These are phyloP conservation scores for Neodon shergylaensis DNA, from an alignment of 2,113 vertebrate genomes.

Conservation along the genomic window DNA sequence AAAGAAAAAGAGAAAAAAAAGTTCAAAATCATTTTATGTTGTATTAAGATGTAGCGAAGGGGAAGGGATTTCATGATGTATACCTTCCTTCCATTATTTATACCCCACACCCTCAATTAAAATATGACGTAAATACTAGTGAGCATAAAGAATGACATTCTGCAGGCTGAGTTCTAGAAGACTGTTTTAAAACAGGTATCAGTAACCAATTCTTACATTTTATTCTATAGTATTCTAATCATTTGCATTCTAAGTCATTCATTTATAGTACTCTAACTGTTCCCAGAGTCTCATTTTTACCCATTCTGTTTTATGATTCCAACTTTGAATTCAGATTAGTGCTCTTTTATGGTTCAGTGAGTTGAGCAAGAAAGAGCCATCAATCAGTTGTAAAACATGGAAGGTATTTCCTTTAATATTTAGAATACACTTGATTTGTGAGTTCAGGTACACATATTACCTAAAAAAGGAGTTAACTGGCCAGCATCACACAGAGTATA, in stretches of 20 bases:
- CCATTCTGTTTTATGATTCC: constrained; percentile 37
- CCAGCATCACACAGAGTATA: background rate
- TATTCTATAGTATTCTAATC: background rate
- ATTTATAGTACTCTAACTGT: background rate
- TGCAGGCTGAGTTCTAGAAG: background rate
- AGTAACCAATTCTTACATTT: background rate
- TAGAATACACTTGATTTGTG: background rate
- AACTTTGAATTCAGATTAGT: constrained; percentile 14
- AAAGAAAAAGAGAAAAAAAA: constrained; percentile 13
- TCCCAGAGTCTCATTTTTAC: constrained; percentile 19
- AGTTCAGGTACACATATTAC: background rate
- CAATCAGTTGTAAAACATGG: background rate
- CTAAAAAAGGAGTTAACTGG: background rate
- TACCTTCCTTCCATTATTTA: background rate
- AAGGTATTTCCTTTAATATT: constrained; percentile 36
- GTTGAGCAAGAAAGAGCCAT: constrained; percentile 22
- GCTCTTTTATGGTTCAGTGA: background rate
- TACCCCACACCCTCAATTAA: background rate
- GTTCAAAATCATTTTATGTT: background rate
- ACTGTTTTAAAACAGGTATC: background rate
- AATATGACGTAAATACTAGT: background rate
- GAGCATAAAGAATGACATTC: background rate
- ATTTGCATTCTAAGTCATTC: background rate
- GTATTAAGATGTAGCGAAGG: background rate
- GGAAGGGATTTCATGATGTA: background rate